A percentile compares a stretch with the other conserved stretches of the same genome.
Conservation (phyloP, 1,140 invertebrate species). For the Scaptodrosophila lebanonensis region DNA sequence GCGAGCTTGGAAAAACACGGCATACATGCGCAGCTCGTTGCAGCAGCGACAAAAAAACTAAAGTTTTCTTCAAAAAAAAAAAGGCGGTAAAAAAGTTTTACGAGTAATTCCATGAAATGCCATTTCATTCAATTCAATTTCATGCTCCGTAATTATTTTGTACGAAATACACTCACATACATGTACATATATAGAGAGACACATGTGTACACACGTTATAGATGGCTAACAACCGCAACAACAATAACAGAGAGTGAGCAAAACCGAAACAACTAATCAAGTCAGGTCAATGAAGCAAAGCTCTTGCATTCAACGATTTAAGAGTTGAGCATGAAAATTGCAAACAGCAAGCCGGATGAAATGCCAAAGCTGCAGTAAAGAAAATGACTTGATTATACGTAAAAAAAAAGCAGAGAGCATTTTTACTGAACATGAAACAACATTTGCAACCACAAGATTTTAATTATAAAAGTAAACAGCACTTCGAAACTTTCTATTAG, state of each 20-base stretch:
- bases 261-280: slow-evolving; percentile 39
- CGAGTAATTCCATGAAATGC: slow-evolving; percentile 55
- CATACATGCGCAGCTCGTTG: no score
- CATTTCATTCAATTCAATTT: slow-evolving; percentile 66
- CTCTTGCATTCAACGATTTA: no score
- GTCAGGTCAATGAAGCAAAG: slow-evolving; percentile 45
- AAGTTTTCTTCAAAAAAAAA: not conserved
- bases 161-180: no score
- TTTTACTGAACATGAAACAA: not conserved
- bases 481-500: no score
- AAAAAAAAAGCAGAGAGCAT: not conserved
- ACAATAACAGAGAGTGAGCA: not conserved
- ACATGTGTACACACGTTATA: no score
- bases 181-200: no score
- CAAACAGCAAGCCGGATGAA: slow-evolving; percentile 7
- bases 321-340: not conserved
- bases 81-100: slow-evolving; percentile 37
- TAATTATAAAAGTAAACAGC: no score
- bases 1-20: no score
- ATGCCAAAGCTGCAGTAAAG: slow-evolving; percentile 37
- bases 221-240: not conserved
- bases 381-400: not conserved
- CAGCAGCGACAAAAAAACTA: not conserved
- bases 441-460: no score
- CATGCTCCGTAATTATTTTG: slow-evolving; percentile 64